These are phyloP conservation scores for Porites divaricata DNA, from an alignment of 92 coral and sea anemone genomes.

Conservation along the genomic window DNA sequence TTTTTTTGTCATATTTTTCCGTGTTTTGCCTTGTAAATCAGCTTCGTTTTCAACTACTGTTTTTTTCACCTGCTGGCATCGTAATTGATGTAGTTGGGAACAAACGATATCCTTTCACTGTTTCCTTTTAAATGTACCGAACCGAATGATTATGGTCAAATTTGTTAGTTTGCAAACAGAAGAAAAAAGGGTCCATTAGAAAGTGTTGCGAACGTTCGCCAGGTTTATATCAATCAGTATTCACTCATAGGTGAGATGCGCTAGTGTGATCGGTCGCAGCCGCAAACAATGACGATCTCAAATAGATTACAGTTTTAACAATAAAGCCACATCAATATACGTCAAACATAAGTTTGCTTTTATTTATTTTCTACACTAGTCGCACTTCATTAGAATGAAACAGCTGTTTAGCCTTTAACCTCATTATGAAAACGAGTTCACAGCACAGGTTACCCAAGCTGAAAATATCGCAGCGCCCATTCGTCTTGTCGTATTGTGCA, in stretches of 20 bases:
- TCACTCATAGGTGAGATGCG: slow-evolving; percentile 5
- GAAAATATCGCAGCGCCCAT: not conserved
- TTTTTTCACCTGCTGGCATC: slow-evolving; percentile 13
- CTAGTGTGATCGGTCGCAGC: slow-evolving; percentile 22
- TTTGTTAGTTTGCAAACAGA: slow-evolving; percentile 4
- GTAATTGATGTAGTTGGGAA: slow-evolving; percentile 46
- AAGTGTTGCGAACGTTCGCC: slow-evolving; percentile 3
- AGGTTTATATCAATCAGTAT: slow-evolving; percentile 16
- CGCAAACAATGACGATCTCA: slow-evolving; percentile 44
- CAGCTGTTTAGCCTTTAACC: slow-evolving; percentile 26
- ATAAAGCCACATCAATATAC: slow-evolving; percentile 50
- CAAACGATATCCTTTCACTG: slow-evolving; percentile 16
- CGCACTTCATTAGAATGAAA: slow-evolving; percentile 33
- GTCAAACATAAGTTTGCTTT: slow-evolving; percentile 39
- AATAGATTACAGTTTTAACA: slow-evolving; percentile 39
- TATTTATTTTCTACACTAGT: slow-evolving; percentile 25
- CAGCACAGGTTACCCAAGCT: not conserved
- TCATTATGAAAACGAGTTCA: slow-evolving; percentile 19
- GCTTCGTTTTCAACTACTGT: slow-evolving; percentile 25
- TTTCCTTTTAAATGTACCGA: slow-evolving; percentile 11
- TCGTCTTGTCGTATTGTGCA: no score
- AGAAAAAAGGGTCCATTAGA: not conserved
- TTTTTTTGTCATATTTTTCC: not conserved
- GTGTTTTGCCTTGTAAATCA: not conserved
- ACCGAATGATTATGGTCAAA: not conserved